Evolutionary conservation across 2,888 invertebrate species (phyloP).

Genomic region (Alcis repandata): DNA sequence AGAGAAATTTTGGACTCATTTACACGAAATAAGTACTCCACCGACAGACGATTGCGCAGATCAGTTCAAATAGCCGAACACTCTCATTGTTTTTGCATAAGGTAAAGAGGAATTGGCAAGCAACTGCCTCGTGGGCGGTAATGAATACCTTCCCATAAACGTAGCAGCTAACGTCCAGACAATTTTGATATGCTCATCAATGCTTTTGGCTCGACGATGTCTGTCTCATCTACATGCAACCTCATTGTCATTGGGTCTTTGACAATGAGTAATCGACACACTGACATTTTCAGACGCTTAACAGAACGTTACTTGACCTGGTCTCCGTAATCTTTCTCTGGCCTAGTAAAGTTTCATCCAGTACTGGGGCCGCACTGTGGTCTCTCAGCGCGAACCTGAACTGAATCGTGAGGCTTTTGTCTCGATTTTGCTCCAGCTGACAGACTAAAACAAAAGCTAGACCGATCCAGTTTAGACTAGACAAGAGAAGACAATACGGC

Average conservation of each 20-base stretch:
- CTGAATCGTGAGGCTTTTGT: no score
- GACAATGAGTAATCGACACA: conserved; percentile 1
- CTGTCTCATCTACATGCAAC: conserved; percentile 10
- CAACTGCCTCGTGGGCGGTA: background rate
- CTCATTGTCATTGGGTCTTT: background rate
- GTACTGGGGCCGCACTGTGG: background rate
- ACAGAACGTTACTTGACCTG: conserved; percentile 5
- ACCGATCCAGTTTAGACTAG: no score
- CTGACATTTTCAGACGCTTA: conserved; percentile 17
- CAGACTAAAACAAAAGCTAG: no score
- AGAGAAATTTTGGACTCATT: conserved; percentile 48
- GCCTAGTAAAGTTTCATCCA: background rate
- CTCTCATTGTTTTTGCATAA: conserved; percentile 5
- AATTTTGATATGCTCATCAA: conserved; percentile 10
- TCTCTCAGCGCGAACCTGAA: no score
- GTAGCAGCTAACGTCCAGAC: background rate
- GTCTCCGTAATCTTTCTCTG: background rate
- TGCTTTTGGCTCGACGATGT: background rate
- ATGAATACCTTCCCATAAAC: conserved; percentile 8
- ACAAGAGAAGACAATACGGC: no score
- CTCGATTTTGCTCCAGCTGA: no score
- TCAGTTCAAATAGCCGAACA: background rate
- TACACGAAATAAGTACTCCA: conserved; percentile 14
- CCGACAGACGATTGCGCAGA: background rate
- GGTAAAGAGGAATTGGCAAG: conserved; percentile 10